Conservation (phyloP, 2,113 vertebrate genomes). For the Chionis minor region DNA sequence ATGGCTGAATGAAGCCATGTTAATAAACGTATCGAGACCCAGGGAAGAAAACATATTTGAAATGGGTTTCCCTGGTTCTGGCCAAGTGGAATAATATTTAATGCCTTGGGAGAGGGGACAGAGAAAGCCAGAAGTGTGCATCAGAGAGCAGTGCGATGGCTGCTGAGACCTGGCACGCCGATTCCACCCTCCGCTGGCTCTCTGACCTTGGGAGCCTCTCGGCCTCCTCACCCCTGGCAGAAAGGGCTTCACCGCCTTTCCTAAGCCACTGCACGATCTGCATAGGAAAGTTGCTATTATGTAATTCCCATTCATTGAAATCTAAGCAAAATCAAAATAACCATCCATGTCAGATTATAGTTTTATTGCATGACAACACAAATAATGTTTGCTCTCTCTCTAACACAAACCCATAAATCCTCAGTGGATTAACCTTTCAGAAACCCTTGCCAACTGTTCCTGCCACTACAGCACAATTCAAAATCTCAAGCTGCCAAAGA, state of each 20-base stretch:
- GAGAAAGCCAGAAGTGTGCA: background rate
- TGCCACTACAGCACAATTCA: constrained; percentile 62
- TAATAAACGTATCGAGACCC: background rate
- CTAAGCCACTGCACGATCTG: background rate
- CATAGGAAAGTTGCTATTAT: background rate
- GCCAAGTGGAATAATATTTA: background rate
- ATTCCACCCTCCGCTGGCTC: background rate
- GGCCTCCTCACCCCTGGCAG: background rate
- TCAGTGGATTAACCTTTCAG: constrained; percentile 58
- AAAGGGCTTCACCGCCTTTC: background rate
- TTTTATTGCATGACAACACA: constrained; percentile 48
- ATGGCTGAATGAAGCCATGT: background rate
- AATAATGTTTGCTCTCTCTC: constrained; percentile 51
- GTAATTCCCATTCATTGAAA: constrained; percentile 41
- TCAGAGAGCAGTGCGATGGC: background rate
- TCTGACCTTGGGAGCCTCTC: background rate
- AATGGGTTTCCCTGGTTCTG: background rate
- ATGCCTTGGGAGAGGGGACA: background rate
- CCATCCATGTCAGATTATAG: constrained; percentile 61
- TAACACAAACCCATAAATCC: constrained; percentile 57
- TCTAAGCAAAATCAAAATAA: constrained; percentile 63
- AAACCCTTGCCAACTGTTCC: constrained; percentile 59
- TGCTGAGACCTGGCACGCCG: background rate
- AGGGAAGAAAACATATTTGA: background rate
- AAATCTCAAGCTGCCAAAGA: constrained; percentile 59